Evolutionary conservation across 2,888 invertebrate species (phyloP), one percentile per base, ranked within the genome.

Genomic region (Archaeoteleia sp.): DNA sequence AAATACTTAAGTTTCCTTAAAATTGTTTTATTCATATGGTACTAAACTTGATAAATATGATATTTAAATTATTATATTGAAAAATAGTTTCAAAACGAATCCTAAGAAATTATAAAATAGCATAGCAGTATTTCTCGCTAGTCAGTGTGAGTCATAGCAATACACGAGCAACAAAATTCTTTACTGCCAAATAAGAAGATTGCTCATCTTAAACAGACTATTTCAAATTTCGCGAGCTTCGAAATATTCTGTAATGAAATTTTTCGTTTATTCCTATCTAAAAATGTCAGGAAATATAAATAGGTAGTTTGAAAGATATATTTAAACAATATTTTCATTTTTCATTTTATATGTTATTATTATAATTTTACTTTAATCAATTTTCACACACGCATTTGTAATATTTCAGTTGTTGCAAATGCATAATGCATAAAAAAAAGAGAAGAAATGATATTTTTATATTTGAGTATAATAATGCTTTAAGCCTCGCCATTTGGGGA

Each of bases 301-400:
- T n/a, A n/a, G n/a, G n/a, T n/a, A n/a, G n/a, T n/a, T n/a, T n/a
- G n/a, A n/a, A n/a, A n/a, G n/a, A n/a, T n/a, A n/a, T n/a, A n/a
- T n/a, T n/a, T n/a, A n/a, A n/a, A n/a, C n/a, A n/a, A n/a, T n/a
- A n/a, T n/a, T n/a, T n/a, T n/a, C n/a, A n/a, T n/a, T n/a, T n/a
- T n/a, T n/a, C n/a, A n/a, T n/a, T n/a, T n/a, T n/a, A n/a, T 42
- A 42, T 27, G 42, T 23, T 7, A 23, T 23, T 23, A 5, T 23
- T 23, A 7, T 5, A 23, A 23, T 23, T 7, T 23, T 23, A 23
- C 7, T 23, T 5, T 5, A 7, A 7, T 51, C 40, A 7, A 23
- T 32, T 30, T 29, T 30, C 51, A 53, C 34, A 42, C 37, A 42
- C 12, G 42, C n/a, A n/a, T n/a, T n/a, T n/a, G n/a, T n/a, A n/a